Evolutionary conservation across 2,113 vertebrate genomes (phyloP).

Genomic region (Nycticebus coucang): DNA sequence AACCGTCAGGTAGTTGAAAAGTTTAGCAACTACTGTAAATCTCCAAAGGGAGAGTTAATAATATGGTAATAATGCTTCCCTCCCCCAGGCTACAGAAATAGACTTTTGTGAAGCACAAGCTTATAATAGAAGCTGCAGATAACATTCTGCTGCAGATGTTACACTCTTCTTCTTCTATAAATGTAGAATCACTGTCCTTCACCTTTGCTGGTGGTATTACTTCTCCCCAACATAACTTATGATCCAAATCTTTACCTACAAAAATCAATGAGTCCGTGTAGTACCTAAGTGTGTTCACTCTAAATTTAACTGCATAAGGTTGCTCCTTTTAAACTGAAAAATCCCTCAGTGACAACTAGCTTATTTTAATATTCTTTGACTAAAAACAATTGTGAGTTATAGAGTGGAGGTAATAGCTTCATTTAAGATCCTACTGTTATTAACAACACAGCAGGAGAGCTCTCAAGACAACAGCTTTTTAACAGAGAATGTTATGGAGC

Average conservation of each 20-base stretch:
- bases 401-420: constrained; percentile 54
- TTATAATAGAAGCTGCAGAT: not conserved
- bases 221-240: not conserved
- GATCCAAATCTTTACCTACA: constrained; percentile 18
- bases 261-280: not conserved
- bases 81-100: not conserved
- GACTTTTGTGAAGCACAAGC: not conserved
- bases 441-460: constrained; percentile 61
- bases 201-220: not conserved
- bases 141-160: not conserved
- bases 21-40: not conserved
- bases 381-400: constrained; percentile 75
- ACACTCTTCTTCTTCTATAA: not conserved
- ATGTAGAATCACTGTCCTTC: not conserved
- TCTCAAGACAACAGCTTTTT: constrained; percentile 53
- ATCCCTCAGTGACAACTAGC: constrained; percentile 53
- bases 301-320: constrained; percentile 30
- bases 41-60: not conserved
- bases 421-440: constrained; percentile 56
- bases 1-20: not conserved
- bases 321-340: constrained; percentile 23
- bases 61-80: not conserved
- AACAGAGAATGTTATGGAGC: not conserved
- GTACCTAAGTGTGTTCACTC: not conserved
- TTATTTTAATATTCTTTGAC: constrained; percentile 74